These are phyloP conservation scores for Emmelina monodactyla DNA, from an alignment of 2,888 invertebrate species.

Conservation along the genomic window DNA sequence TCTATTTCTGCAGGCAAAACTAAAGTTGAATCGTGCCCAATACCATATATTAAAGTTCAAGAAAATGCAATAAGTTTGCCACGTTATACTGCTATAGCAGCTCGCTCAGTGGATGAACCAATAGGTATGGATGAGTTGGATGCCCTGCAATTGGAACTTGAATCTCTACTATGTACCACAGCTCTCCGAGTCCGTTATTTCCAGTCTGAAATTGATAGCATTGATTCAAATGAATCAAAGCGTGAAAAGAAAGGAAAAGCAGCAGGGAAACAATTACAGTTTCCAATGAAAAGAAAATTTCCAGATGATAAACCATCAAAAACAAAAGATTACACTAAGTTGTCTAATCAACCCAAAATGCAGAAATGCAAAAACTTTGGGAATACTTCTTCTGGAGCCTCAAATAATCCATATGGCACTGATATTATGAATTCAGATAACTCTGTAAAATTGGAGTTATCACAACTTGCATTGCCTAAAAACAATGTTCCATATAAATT, in stretches of 20 bases:
- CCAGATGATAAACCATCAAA: slow-evolving; percentile 65
- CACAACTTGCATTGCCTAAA: slow-evolving; percentile 77
- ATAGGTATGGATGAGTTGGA: slow-evolving; percentile 91
- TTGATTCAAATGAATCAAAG: slow-evolving; percentile 68
- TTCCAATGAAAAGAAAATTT: slow-evolving; percentile 63
- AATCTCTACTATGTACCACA: slow-evolving; percentile 83
- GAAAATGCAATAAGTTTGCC: slow-evolving; percentile 75
- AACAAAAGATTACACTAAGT: slow-evolving; percentile 62
- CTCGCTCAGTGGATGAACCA: slow-evolving; percentile 75
- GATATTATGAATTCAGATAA: slow-evolving; percentile 54
- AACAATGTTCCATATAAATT: slow-evolving; percentile 95
- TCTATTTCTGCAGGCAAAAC: slow-evolving; percentile 46
- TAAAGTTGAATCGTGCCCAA: slow-evolving; percentile 50
- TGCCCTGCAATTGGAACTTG: slow-evolving; percentile 84
- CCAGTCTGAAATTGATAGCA: slow-evolving; percentile 76
- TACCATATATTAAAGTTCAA: slow-evolving; percentile 73
- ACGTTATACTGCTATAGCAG: slow-evolving; percentile 71
- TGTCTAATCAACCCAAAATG: slow-evolving; percentile 65
- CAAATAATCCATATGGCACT: slow-evolving; percentile 50
- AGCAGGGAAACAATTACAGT: slow-evolving; percentile 60
- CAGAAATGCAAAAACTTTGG: slow-evolving; percentile 65
- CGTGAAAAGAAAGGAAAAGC: slow-evolving; percentile 61
- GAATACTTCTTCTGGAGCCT: slow-evolving; percentile 42
- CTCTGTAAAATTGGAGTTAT: slow-evolving; percentile 68
- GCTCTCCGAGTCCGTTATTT: slow-evolving; percentile 81